phyloP scores from a whole-genome alignment of 2,113 vertebrate genomes.

The Leptobrachium ailaonicum region DNA sequence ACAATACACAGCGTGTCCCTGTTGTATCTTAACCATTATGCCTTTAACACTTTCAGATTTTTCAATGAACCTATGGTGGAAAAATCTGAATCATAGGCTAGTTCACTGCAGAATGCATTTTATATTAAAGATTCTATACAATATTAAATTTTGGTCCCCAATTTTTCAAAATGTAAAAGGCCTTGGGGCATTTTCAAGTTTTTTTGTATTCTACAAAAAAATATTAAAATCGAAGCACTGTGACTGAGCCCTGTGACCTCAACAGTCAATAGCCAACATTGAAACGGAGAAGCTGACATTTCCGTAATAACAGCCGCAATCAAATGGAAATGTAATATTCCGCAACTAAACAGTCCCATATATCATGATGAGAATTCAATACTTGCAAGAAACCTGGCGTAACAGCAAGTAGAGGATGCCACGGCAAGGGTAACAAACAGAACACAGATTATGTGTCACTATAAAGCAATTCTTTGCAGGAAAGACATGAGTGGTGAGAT shows the following conservation, averaged over 20 bases:
- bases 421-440: slow-evolving; percentile 59
- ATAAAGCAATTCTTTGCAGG: slow-evolving; percentile 46
- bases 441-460: slow-evolving; percentile 56
- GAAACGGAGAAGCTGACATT: slow-evolving; percentile 53
- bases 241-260: slow-evolving; percentile 30
- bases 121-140: too few relatives aligned
- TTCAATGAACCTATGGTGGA: too few relatives aligned
- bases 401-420: slow-evolving; percentile 47
- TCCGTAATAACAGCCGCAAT: slow-evolving; percentile 38
- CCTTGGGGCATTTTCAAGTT: too few relatives aligned
- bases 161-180: too few relatives aligned
- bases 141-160: too few relatives aligned
- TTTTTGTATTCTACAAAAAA: slow-evolving; percentile 24
- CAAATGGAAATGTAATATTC: slow-evolving; percentile 48
- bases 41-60: too few relatives aligned
- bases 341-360: slow-evolving; percentile 46
- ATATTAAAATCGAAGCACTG: slow-evolving; percentile 49
- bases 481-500: too few relatives aligned
- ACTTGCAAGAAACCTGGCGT: slow-evolving; percentile 46
- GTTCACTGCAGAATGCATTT: too few relatives aligned
- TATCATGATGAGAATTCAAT: slow-evolving; percentile 59
- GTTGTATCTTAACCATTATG: too few relatives aligned
- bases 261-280: slow-evolving; percentile 25
- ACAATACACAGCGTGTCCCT: too few relatives aligned
- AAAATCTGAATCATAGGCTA: too few relatives aligned